A percentile compares a stretch with the other conserved stretches of the same genome.
These are phyloP conservation scores for Phylloscopus collybita DNA, from an alignment of 2,797 vertebrate species.

Conservation along the genomic window DNA sequence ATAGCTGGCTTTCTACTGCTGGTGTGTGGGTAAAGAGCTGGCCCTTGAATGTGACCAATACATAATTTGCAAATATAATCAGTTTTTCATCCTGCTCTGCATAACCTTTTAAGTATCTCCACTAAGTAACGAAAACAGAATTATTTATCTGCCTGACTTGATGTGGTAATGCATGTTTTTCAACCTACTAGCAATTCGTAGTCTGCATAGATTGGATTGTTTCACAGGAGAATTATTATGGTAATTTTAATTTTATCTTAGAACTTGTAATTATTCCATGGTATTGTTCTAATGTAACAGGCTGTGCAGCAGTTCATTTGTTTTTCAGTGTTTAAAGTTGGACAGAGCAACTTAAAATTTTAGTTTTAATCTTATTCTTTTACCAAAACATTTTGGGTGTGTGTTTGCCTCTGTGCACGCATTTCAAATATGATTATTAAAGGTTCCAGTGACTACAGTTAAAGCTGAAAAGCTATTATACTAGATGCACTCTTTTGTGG, in stretches of 20 bases:
- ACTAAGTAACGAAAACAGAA: slow-evolving; percentile 36
- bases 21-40: background rate
- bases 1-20: background rate
- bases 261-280: slow-evolving; percentile 54
- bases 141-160: slow-evolving; percentile 59
- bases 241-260: slow-evolving; percentile 70
- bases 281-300: slow-evolving; percentile 55
- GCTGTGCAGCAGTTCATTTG: slow-evolving; percentile 6
- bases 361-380: slow-evolving; percentile 8
- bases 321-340: slow-evolving; percentile 35
- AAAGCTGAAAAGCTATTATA: background rate
- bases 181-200: slow-evolving; percentile 17
- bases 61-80: slow-evolving; percentile 37
- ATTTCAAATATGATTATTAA: slow-evolving; percentile 25
- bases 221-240: slow-evolving; percentile 67
- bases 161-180: slow-evolving; percentile 46
- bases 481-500: background rate
- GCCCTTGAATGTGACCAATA: background rate
- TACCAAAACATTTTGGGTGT: background rate
- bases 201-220: slow-evolving; percentile 51
- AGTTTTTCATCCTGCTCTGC: slow-evolving; percentile 40
- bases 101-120: slow-evolving; percentile 48
- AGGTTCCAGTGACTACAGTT: background rate
- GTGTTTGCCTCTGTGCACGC: background rate
- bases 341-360: slow-evolving; percentile 26